These are phyloP conservation scores for Agrotis segetum DNA, from an alignment of 2,888 invertebrate species.

Conservation along the genomic window DNA sequence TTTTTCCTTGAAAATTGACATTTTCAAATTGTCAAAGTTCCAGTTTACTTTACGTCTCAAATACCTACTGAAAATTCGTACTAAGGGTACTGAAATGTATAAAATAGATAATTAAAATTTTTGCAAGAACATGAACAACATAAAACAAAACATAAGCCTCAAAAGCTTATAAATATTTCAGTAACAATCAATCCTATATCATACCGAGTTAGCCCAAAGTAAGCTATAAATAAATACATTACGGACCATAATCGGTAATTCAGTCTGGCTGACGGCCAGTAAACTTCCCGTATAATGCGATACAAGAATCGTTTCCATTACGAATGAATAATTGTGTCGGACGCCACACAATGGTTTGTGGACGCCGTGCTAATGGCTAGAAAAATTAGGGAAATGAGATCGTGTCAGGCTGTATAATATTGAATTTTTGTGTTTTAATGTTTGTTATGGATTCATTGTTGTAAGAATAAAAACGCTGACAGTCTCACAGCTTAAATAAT, in stretches of 20 bases:
- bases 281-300: slow-evolving; percentile 64
- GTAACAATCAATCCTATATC: slow-evolving; percentile 11
- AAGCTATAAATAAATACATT: slow-evolving; percentile 54
- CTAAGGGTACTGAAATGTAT: too few relatives aligned
- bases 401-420: slow-evolving; percentile 35
- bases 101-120: background rate
- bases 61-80: too few relatives aligned
- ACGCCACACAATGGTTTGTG: slow-evolving; percentile 49
- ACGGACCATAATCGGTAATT: slow-evolving; percentile 58
- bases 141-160: background rate
- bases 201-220: slow-evolving; percentile 32
- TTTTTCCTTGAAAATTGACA: too few relatives aligned
- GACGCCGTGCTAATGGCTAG: slow-evolving; percentile 45
- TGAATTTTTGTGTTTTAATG: slow-evolving; percentile 33
- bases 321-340: slow-evolving; percentile 70
- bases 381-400: slow-evolving; percentile 49
- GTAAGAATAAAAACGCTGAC: background rate
- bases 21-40: too few relatives aligned
- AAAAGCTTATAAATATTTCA: slow-evolving; percentile 3
- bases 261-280: slow-evolving; percentile 58
- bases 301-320: slow-evolving; percentile 71
- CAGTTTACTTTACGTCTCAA: too few relatives aligned
- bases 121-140: too few relatives aligned
- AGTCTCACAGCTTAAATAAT: background rate
- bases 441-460: slow-evolving; percentile 3